phyloP scores from a whole-genome alignment of 2,113 vertebrate genomes.

The Eudorcas thomsonii region DNA sequence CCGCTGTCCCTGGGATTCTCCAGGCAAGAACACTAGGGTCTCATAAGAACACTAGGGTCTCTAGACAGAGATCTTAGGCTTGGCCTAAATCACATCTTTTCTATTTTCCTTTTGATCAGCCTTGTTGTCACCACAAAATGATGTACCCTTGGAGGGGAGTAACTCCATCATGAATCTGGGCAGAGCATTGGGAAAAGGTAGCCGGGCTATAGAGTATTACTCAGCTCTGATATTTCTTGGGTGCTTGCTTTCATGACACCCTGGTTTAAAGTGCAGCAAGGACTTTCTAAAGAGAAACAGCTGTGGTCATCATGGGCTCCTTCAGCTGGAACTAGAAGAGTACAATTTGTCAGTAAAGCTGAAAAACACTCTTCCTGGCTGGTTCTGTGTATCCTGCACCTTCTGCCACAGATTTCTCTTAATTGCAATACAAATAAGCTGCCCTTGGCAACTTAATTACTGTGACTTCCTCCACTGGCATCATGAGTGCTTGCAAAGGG shows the following conservation, averaged over 20 bases:
- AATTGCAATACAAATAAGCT: not conserved
- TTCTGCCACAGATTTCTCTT: not conserved
- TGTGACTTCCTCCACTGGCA: not conserved
- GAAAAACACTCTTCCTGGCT: not conserved
- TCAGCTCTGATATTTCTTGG: not conserved
- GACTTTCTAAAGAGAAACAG: not conserved
- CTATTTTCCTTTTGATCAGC: not conserved
- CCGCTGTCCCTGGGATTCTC: no score
- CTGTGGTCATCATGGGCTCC: not conserved
- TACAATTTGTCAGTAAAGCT: not conserved
- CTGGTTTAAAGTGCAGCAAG: not conserved
- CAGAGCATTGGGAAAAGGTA: not conserved
- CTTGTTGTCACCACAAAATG: not conserved
- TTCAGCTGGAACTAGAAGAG: not conserved
- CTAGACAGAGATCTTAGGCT: not conserved
- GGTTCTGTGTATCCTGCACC: not conserved
- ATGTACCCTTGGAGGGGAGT: not conserved
- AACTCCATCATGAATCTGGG: not conserved
- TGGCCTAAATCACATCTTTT: not conserved
- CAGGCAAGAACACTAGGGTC: no score
- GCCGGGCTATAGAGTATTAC: accelerated
- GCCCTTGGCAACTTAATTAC: not conserved
- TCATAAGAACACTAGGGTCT: no score
- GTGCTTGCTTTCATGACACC: not conserved
- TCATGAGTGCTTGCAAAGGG: not conserved